Evolutionary conservation across 2,888 invertebrate genomes (phyloP).

Genomic region (Notocelia uddmanniana): DNA sequence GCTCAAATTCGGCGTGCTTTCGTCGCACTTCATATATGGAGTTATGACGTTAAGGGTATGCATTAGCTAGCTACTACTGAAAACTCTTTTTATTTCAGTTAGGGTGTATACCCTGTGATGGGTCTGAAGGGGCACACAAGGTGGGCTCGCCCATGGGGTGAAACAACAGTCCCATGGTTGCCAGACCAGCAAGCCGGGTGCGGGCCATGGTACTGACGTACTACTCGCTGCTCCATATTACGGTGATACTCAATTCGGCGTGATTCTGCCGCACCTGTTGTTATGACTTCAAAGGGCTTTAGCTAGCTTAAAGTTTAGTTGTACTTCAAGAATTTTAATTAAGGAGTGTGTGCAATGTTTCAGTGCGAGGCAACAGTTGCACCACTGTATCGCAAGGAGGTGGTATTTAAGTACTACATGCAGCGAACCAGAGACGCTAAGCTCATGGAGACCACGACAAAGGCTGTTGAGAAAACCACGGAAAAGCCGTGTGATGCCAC

Average conservation of each 20-base stretch:
- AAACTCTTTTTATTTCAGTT: not conserved
- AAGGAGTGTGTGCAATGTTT: slow-evolving; percentile 43
- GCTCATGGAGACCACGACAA: slow-evolving; percentile 22
- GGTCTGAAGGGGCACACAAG: not conserved
- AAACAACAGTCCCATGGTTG: not conserved
- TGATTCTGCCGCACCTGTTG: not conserved
- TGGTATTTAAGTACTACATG: slow-evolving; percentile 57
- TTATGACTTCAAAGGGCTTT: too few relatives aligned
- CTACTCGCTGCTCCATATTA: not conserved
- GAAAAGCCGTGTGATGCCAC: slow-evolving; percentile 26
- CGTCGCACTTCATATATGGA: slow-evolving; percentile 91
- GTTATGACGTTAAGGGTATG: slow-evolving; percentile 92
- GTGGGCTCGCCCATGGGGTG: not conserved
- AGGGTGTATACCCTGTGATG: not conserved
- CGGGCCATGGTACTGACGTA: not conserved
- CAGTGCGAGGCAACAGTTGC: slow-evolving; percentile 80
- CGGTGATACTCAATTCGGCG: not conserved
- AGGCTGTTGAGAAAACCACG: slow-evolving; percentile 3
- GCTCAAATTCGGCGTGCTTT: slow-evolving; percentile 90
- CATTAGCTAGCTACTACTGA: slow-evolving; percentile 36
- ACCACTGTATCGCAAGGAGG: slow-evolving; percentile 73
- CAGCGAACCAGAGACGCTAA: slow-evolving; percentile 27
- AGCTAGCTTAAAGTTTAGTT: too few relatives aligned
- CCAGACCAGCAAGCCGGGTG: not conserved
- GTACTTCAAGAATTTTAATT: too few relatives aligned